Evolutionary conservation across 2,797 vertebrate species (phyloP).

Genomic region (Sebastes wilsoni): DNA sequence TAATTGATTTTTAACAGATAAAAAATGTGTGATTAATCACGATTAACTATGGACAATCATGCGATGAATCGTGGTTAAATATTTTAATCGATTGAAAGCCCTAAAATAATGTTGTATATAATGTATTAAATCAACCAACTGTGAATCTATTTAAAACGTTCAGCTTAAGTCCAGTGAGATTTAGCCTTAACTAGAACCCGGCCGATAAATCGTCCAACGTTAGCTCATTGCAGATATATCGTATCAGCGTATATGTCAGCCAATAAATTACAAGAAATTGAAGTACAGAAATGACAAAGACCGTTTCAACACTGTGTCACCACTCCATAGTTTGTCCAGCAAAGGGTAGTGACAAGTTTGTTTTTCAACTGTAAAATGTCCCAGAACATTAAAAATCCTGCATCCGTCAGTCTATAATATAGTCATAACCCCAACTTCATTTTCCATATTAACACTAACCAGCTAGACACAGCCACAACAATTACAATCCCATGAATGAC

Average conservation of each 20-base stretch:
- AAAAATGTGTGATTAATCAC: too few species aligned
- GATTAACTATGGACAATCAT: too few species aligned
- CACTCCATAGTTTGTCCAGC: not conserved
- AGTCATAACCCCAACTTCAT: not conserved
- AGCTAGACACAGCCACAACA: not conserved
- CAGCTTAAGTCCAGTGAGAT: not conserved
- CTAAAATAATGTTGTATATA: not conserved
- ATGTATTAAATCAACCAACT: not conserved
- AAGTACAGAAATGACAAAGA: not conserved
- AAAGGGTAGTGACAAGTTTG: not conserved
- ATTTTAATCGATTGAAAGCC: too few species aligned
- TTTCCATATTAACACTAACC: not conserved
- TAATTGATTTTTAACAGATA: too few species aligned
- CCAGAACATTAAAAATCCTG: not conserved
- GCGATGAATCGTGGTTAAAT: too few species aligned
- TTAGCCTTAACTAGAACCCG: not conserved
- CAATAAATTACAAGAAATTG: not conserved
- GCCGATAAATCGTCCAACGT: too few species aligned
- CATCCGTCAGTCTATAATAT: not conserved
- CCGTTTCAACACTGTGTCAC: not conserved
- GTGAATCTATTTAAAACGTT: not conserved
- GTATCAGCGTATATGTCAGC: not conserved
- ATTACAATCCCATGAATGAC: constrained; percentile 1
- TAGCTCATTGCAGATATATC: too few species aligned
- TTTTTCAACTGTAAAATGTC: not conserved